Percentiles rank a stretch among this genome's conserved stretches.
Conservation (phyloP, 2,797 vertebrate species). For the Acanthurus lineatus region DNA sequence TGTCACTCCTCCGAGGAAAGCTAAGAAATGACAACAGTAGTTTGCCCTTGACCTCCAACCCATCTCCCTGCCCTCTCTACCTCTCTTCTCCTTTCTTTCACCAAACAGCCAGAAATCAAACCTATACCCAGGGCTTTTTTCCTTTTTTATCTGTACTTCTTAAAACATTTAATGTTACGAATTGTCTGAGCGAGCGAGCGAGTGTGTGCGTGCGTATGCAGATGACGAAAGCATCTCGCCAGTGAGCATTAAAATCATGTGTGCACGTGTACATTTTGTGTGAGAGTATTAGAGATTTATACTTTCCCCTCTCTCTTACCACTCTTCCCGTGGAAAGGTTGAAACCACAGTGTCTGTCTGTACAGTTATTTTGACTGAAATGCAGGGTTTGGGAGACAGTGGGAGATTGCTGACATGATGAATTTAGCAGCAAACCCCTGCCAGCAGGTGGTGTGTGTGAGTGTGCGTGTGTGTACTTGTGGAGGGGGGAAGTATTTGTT, state of each 20-base stretch:
- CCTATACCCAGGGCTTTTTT: slow-evolving; percentile 86
- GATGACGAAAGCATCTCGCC: slow-evolving; percentile 51
- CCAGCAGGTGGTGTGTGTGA: slow-evolving; percentile 72
- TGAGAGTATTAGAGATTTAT: slow-evolving; percentile 81
- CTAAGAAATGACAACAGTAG: slow-evolving; percentile 88
- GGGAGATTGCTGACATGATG: slow-evolving; percentile 57
- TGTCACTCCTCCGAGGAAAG: slow-evolving; percentile 88
- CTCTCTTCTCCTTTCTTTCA: slow-evolving; percentile 84
- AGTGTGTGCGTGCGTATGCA: slow-evolving; percentile 70
- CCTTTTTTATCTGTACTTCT: slow-evolving; percentile 85
- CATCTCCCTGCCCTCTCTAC: slow-evolving; percentile 84
- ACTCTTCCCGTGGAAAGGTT: slow-evolving; percentile 76
- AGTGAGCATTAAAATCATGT: slow-evolving; percentile 80
- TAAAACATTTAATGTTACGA: slow-evolving; percentile 84
- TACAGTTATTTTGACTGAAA: slow-evolving; percentile 79
- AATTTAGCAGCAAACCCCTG: slow-evolving; percentile 64
- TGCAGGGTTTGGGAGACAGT: slow-evolving; percentile 60
- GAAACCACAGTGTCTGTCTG: slow-evolving; percentile 77
- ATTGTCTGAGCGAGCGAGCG: slow-evolving; percentile 76
- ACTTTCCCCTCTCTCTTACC: slow-evolving; percentile 75
- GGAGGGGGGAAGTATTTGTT: slow-evolving; percentile 67
- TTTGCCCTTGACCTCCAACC: slow-evolving; percentile 65
- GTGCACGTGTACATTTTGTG: slow-evolving; percentile 79
- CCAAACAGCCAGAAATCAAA: slow-evolving; percentile 87
- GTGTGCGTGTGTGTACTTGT: slow-evolving; percentile 61